These are phyloP conservation scores for Pseudotriccus pelzelni DNA, from an alignment of 2,797 vertebrate genomes.

Conservation along the genomic window DNA sequence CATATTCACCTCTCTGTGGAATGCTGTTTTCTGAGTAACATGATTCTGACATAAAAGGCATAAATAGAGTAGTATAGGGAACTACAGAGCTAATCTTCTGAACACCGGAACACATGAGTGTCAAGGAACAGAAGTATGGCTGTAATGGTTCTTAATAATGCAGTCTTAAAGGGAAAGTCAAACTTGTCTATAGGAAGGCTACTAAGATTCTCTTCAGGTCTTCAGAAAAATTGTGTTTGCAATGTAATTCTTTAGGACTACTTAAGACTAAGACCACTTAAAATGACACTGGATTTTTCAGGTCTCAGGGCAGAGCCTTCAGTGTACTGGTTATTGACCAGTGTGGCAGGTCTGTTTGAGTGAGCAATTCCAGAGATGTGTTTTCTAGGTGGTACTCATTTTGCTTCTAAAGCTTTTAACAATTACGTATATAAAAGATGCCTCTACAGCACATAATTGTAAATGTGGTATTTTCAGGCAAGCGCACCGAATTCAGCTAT, in stretches of 20 bases:
- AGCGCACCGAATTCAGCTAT: constrained; percentile 22
- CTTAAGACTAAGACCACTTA: not conserved
- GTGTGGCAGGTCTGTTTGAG: not conserved
- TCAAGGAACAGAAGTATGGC: not conserved
- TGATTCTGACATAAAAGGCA: not conserved
- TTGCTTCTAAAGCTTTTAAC: constrained; percentile 40
- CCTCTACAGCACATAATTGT: constrained; percentile 9
- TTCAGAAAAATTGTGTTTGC: not conserved
- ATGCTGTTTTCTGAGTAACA: not conserved
- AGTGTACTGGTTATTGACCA: not conserved
- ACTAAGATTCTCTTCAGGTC: not conserved
- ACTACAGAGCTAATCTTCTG: not conserved
- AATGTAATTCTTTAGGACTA: not conserved
- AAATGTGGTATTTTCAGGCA: constrained; percentile 37
- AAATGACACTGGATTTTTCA: not conserved
- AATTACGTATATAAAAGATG: not conserved
- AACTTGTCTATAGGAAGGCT: not conserved
- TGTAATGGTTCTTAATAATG: not conserved
- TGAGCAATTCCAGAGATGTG: not conserved
- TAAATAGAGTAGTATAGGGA: not conserved
- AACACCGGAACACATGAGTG: not conserved
- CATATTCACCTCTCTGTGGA: constrained; percentile 11
- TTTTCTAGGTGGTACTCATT: constrained; percentile 8
- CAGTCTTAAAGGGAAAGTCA: not conserved
- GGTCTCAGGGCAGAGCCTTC: not conserved